These are phyloP conservation scores for Molorchus minor DNA, from an alignment of 2,888 invertebrate genomes.

Conservation along the genomic window DNA sequence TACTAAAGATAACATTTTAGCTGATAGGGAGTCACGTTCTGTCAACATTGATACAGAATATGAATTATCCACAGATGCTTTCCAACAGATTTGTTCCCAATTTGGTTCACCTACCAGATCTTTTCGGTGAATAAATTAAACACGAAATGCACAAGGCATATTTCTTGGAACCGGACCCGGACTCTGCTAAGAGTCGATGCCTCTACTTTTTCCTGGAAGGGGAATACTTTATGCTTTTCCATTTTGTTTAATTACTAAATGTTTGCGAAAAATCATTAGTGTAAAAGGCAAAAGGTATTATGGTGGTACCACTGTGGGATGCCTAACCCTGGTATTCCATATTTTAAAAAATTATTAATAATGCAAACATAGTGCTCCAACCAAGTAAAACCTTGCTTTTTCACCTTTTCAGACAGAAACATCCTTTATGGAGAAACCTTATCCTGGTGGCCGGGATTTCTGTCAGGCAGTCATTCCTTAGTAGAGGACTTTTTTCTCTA, in stretches of 20 bases:
- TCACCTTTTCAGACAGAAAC: constrained; percentile 15
- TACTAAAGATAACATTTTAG: constrained; percentile 23
- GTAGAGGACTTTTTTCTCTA: background rate
- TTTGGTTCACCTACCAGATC: constrained; percentile 40
- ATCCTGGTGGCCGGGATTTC: constrained; percentile 17
- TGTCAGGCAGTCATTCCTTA: background rate
- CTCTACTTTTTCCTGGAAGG: constrained; percentile 33
- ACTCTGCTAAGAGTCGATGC: constrained; percentile 28
- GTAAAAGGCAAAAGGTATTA: constrained; percentile 31
- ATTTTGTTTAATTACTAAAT: constrained; percentile 29
- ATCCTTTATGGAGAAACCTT: constrained; percentile 21
- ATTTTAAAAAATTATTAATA: constrained; percentile 8
- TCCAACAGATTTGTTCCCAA: constrained; percentile 27
- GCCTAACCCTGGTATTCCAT: constrained; percentile 34
- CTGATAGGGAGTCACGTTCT: constrained; percentile 20
- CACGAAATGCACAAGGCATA: constrained; percentile 42
- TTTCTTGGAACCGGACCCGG: constrained; percentile 43
- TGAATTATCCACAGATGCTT: constrained; percentile 12
- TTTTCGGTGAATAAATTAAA: too few species aligned
- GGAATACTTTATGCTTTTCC: constrained; percentile 34
- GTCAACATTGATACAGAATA: constrained; percentile 19
- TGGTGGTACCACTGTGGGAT: constrained; percentile 34
- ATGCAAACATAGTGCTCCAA: background rate
- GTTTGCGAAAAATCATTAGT: constrained; percentile 31
- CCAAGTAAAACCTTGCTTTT: constrained; percentile 9